A percentile compares a stretch with the other conserved stretches of the same genome.
Conservation (phyloP, 1,140 invertebrate species). For the Vanessa tameamea region DNA sequence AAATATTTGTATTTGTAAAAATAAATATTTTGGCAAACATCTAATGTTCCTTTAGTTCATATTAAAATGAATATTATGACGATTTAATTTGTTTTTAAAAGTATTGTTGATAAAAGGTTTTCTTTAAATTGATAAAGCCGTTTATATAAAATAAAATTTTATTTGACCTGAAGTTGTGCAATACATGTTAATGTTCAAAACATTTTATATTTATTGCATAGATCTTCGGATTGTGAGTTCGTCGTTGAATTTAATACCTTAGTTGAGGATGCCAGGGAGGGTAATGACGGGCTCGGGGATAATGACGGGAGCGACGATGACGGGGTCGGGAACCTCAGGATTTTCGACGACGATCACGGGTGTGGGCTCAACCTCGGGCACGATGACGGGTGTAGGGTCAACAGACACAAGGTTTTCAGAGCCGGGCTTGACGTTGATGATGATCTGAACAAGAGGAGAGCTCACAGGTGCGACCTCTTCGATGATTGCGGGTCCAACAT, state of each 20-base stretch:
- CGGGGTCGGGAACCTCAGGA: neutral
- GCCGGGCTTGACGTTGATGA: constrained; percentile 54
- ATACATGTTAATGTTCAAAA: too few species aligned
- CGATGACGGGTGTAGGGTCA: constrained; percentile 4
- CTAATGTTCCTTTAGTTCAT: too few species aligned
- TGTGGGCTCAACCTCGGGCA: neutral
- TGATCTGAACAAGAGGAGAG: constrained; percentile 62
- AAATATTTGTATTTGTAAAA: too few species aligned
- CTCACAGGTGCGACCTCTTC: neutral
- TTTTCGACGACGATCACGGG: constrained; percentile 12
- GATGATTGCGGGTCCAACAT: constrained; percentile 31
- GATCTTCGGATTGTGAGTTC: too few species aligned
- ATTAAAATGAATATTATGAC: too few species aligned
- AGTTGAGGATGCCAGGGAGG: constrained; percentile 12
- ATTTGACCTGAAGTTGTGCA: too few species aligned
- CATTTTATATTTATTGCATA: too few species aligned
- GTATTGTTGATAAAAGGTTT: too few species aligned
- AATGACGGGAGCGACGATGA: neutral
- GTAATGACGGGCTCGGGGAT: neutral
- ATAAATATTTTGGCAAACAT: too few species aligned
- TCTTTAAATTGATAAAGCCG: too few species aligned
- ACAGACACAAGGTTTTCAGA: constrained; percentile 26
- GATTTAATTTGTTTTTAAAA: too few species aligned
- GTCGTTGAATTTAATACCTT: neutral
- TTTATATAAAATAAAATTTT: too few species aligned